phyloP scores from a whole-genome alignment of 2,113 vertebrate species.

The Fregata magnificens region DNA sequence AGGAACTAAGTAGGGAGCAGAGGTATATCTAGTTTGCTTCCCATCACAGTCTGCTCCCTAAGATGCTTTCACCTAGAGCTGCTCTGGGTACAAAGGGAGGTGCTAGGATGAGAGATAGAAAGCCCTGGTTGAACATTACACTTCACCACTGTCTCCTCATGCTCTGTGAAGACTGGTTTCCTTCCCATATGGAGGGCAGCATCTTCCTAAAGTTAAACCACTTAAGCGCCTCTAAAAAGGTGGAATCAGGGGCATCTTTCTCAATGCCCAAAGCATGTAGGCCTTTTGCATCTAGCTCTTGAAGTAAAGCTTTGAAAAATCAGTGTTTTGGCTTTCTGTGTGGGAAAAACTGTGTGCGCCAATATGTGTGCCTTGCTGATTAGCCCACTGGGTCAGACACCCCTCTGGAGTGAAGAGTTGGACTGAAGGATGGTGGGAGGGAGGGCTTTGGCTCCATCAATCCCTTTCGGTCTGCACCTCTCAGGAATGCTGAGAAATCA shows the following conservation, averaged over 20 bases:
- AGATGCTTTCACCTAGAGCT: not conserved
- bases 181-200: not conserved
- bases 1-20: not conserved
- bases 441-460: conserved; percentile 11
- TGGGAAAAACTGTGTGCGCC: not conserved
- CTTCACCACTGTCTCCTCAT: not conserved
- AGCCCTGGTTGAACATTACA: not conserved
- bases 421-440: not conserved
- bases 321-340: conserved; percentile 17
- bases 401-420: not conserved
- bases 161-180: not conserved
- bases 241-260: not conserved
- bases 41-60: not conserved
- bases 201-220: not conserved
- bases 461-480: conserved; percentile 33
- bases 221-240: not conserved
- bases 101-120: not conserved
- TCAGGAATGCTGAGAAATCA: conserved; percentile 58
- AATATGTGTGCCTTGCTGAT: not conserved
- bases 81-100: not conserved
- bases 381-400: conserved; percentile 2
- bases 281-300: not conserved
- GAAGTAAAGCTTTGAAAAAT: conserved; percentile 5
- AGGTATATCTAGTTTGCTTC: not conserved
- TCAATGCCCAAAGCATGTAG: not conserved